A percentile compares a stretch with the other conserved stretches of the same genome.
Evolutionary conservation across 2,888 invertebrate genomes (phyloP).

Genomic region (Fragum fragum): DNA sequence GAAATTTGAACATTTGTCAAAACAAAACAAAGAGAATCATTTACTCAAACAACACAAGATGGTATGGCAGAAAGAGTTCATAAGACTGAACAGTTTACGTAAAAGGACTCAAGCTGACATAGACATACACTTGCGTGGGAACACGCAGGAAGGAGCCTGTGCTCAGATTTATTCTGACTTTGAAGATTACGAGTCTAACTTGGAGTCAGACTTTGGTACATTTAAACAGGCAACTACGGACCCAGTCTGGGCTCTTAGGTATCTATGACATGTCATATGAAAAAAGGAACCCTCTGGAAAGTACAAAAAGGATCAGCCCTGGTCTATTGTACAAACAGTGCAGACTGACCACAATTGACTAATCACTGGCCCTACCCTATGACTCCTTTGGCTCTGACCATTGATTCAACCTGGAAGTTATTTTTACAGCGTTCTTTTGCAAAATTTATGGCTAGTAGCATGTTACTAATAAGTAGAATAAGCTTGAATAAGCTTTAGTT

Average conservation of each 20-base stretch:
- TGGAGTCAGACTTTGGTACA: slow-evolving; percentile 77
- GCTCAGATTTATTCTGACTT: slow-evolving; percentile 78
- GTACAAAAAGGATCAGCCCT: too few relatives aligned
- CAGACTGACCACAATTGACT: too few relatives aligned
- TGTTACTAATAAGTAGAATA: too few relatives aligned
- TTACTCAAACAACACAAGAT: slow-evolving; percentile 84
- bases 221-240: slow-evolving; percentile 82
- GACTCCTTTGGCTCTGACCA: too few relatives aligned
- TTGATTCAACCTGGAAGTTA: too few relatives aligned
- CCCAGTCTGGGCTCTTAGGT: slow-evolving; percentile 84
- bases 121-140: slow-evolving; percentile 72
- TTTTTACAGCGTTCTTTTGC: too few relatives aligned
- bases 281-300: too few relatives aligned
- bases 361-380: too few relatives aligned
- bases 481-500: too few relatives aligned
- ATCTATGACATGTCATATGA: too few relatives aligned
- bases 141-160: slow-evolving; percentile 69
- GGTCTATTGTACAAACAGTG: too few relatives aligned
- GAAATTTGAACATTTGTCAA: slow-evolving; percentile 82
- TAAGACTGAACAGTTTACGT: slow-evolving; percentile 78
- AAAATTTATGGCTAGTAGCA: too few relatives aligned
- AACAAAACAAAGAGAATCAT: slow-evolving; percentile 83
- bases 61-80: slow-evolving; percentile 85
- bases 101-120: slow-evolving; percentile 78
- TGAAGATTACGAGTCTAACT: slow-evolving; percentile 76